A percentile compares a stretch with the other conserved stretches of the same genome.
These are phyloP conservation scores for Phortica magna DNA, from an alignment of 2,888 invertebrate species.

Conservation along the genomic window DNA sequence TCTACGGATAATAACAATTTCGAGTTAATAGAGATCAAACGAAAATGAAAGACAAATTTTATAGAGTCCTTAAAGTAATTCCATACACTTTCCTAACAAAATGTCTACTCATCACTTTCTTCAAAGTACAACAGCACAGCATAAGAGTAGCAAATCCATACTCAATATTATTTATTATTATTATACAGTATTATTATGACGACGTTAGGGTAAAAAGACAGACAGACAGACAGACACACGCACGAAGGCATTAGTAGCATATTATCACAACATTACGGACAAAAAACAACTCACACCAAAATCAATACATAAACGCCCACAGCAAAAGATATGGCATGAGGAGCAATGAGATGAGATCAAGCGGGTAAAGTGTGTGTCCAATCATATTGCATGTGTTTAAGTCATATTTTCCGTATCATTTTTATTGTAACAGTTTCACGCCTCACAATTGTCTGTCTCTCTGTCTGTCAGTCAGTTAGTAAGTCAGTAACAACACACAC, in stretches of 20 bases:
- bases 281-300: slow-evolving; percentile 10
- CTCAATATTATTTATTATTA: slow-evolving; percentile 64
- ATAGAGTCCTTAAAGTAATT: too few species aligned
- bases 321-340: background rate
- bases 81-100: too few species aligned
- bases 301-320: background rate
- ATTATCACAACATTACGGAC: slow-evolving; percentile 51
- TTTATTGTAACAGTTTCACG: background rate
- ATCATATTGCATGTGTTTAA: slow-evolving; percentile 49
- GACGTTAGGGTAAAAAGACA: background rate
- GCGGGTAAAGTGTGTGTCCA: slow-evolving; percentile 10
- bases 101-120: too few species aligned
- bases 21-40: too few species aligned
- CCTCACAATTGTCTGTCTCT: slow-evolving; percentile 36
- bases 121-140: too few species aligned
- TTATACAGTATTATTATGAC: slow-evolving; percentile 61
- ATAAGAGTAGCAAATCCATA: slow-evolving; percentile 47
- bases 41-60: too few species aligned
- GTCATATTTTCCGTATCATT: slow-evolving; percentile 56
- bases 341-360: background rate
- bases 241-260: slow-evolving; percentile 57
- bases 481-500: background rate
- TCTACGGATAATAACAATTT: too few species aligned
- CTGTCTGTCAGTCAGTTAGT: background rate
- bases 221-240: slow-evolving; percentile 28